Percentiles rank a stretch among this genome's conserved stretches.
Evolutionary conservation across 2,888 invertebrate species (phyloP).

Genomic region (Thalpophila matura): DNA sequence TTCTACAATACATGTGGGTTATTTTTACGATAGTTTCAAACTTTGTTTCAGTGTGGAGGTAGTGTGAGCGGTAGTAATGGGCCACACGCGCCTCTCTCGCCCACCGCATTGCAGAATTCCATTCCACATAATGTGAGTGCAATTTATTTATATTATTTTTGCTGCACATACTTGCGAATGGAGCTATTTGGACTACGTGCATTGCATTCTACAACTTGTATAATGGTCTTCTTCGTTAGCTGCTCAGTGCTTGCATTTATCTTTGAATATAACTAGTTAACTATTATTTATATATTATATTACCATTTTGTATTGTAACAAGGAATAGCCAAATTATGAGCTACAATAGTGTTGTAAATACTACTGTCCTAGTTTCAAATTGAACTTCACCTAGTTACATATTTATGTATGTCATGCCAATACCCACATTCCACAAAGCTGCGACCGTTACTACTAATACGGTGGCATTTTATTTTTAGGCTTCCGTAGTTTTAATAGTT

Average conservation of each 20-base stretch:
- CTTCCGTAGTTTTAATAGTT: conserved; percentile 2
- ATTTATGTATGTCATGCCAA: conserved; percentile 21
- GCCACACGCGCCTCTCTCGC: conserved; percentile 88
- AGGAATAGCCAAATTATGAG: conserved; percentile 5
- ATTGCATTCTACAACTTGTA: conserved; percentile 32
- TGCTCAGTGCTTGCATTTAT: conserved; percentile 19
- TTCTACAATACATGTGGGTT: conserved; percentile 57
- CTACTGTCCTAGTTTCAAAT: conserved; percentile 35
- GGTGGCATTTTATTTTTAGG: background rate
- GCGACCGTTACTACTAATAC: conserved; percentile 20
- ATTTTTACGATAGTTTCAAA: conserved; percentile 72
- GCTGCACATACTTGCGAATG: conserved; percentile 50
- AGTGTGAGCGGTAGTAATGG: conserved; percentile 87
- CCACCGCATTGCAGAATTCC: conserved; percentile 87
- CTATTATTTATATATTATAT: too few species aligned
- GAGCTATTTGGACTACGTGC: conserved; percentile 44
- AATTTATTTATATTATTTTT: conserved; percentile 55
- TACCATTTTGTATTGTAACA: background rate
- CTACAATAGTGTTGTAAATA: conserved; percentile 18
- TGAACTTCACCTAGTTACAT: conserved; percentile 52
- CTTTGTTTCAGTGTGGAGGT: conserved; percentile 84
- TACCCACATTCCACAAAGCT: conserved; percentile 26
- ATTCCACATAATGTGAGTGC: conserved; percentile 86
- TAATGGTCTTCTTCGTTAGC: conserved; percentile 30
- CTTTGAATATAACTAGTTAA: background rate